Percentiles rank a stretch among this genome's conserved stretches.
phyloP scores from a whole-genome alignment of 2,888 invertebrate genomes.

The Diarsia rubi region DNA sequence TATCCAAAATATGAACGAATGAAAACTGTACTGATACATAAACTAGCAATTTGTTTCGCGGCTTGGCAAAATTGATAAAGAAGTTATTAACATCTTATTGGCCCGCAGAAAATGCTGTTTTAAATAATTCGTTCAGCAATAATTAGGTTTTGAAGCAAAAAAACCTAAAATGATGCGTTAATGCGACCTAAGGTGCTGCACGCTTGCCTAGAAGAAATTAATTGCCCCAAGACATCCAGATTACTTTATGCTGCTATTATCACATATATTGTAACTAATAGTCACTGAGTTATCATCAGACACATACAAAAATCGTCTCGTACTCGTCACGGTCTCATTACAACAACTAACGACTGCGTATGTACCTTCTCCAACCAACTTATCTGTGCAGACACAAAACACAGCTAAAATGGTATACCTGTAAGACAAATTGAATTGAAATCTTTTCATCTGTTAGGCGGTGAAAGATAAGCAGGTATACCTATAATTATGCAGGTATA shows the following conservation, averaged over 20 bases:
- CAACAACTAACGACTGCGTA: conserved; percentile 18
- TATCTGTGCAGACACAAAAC: too few species aligned
- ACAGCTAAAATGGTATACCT: too few species aligned
- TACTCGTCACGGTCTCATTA: conserved; percentile 42
- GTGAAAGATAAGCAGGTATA: too few species aligned
- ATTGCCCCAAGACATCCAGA: too few species aligned
- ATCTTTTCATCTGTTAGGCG: too few species aligned
- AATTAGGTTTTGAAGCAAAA: background rate
- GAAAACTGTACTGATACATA: background rate
- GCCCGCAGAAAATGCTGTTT: background rate
- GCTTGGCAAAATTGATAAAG: background rate
- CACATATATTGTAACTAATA: background rate
- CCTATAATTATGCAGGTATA: too few species aligned
- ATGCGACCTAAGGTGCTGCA: too few species aligned
- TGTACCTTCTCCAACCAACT: too few species aligned
- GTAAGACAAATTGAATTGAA: too few species aligned
- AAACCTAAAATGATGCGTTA: too few species aligned
- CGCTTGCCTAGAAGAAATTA: too few species aligned
- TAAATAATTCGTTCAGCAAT: background rate
- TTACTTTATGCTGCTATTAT: background rate
- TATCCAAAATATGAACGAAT: background rate
- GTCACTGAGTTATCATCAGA: background rate
- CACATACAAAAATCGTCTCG: conserved; percentile 14
- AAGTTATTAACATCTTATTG: background rate
- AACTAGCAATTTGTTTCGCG: background rate